A percentile compares a stretch with the other conserved stretches of the same genome.
These are phyloP conservation scores for Ciona savignyi DNA, from an alignment of 23 tunicate species.

Conservation along the genomic window DNA sequence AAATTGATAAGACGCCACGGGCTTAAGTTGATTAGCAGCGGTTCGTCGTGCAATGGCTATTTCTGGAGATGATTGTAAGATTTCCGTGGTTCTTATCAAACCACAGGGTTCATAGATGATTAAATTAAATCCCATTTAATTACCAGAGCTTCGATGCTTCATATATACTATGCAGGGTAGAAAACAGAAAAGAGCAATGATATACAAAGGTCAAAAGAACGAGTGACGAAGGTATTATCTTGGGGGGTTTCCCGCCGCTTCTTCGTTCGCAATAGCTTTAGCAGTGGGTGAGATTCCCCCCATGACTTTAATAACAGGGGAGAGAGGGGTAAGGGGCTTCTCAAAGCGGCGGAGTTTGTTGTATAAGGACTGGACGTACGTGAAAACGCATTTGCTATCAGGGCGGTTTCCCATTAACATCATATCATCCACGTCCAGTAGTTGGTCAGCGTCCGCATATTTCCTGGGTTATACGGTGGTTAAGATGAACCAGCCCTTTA, in stretches of 20 bases:
- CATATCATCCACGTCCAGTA: slow-evolving; percentile 98
- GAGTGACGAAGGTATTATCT: too few species aligned
- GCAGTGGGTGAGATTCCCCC: slow-evolving; percentile 4
- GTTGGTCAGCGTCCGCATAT: slow-evolving; percentile 80
- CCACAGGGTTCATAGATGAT: too few species aligned
- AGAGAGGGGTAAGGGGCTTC: slow-evolving; percentile 58
- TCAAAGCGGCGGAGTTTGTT: slow-evolving; percentile 83
- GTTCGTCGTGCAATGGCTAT: too few species aligned
- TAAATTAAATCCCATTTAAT: too few species aligned
- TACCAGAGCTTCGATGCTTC: too few species aligned
- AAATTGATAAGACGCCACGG: too few species aligned
- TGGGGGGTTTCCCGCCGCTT: neutral
- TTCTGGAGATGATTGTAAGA: too few species aligned
- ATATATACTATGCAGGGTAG: too few species aligned
- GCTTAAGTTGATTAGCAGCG: too few species aligned
- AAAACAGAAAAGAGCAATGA: too few species aligned
- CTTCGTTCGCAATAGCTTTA: neutral
- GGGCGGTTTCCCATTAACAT: slow-evolving; percentile 98
- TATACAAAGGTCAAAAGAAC: too few species aligned
- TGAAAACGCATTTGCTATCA: slow-evolving; percentile 98
- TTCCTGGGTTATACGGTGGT: slow-evolving; percentile 29
- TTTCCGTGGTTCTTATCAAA: too few species aligned
- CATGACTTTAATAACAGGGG: slow-evolving; percentile 31
- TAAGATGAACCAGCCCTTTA: neutral
- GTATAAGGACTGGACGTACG: slow-evolving; percentile 97